Evolutionary conservation across 2,797 vertebrate species (phyloP), one percentile per base, ranked within the genome.

Genomic region (Gymnopithys bicolor): DNA sequence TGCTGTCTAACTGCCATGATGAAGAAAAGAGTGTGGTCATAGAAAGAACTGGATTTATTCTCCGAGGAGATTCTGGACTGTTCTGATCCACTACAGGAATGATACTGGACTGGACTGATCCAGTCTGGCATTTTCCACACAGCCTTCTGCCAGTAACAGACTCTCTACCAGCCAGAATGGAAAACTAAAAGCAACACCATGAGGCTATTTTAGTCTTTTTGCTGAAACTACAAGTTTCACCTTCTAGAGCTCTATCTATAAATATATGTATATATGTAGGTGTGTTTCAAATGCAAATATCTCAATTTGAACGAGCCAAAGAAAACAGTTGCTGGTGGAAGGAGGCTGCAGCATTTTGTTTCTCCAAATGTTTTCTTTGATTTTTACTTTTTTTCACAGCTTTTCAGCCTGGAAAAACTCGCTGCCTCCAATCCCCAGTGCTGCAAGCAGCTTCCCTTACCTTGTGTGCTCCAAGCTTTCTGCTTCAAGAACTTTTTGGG

Each of bases 251-350:
- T 83, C 48, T 58, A 5, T 19, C 67, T 69, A 63, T 43, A 93
- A 88, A 70, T 46, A 70, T 3, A 81, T 11, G 32, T 8, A 35
- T 5, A 8, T 4, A 10, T 85, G 51, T 67, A 79, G 91, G 71
- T 92, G 73, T 35, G 45, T 71, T 93, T 89, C 79, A 83, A 85
- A 89, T 58, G 82, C 89, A 80, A 89, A 78, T 60, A 58, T 25
- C 71, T 58, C 79, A 7, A 16, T 83, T 59, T 7, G 30, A 87
- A 58, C 49, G 33, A 63, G 53, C 46, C 68, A 74, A 85, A 70
- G 56, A 63, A 74, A 91, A 66, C 24, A 1, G 52, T 87, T 30
- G 23, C 59, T 70, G 56, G 43, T 37, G 41, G 63, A 86, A 86
- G 33, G 33, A 69, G 22, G 41, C 7, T 70, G 74, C 12, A 51